A percentile compares a stretch with the other conserved stretches of the same genome.
Conservation (phyloP, 2,797 vertebrate genomes). For the Emys orbicularis region DNA sequence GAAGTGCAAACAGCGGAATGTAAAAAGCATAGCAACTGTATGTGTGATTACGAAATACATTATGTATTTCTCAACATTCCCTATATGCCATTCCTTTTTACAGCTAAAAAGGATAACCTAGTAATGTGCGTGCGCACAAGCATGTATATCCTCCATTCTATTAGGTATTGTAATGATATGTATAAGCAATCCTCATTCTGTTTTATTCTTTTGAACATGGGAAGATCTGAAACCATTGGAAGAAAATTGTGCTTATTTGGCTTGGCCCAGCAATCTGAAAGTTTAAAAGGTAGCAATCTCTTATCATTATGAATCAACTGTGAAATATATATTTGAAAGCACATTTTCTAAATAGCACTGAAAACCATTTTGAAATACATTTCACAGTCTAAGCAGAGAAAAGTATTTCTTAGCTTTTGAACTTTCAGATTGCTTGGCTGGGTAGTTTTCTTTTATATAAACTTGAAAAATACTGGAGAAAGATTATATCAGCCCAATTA, state of each 20-base stretch:
- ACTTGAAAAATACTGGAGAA: background rate
- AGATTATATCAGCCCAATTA: conserved; percentile 13
- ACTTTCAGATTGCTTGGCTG: conserved; percentile 4
- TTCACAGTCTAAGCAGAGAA: conserved; percentile 35
- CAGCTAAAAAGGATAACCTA: background rate
- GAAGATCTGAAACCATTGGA: background rate
- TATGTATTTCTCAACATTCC: conserved; percentile 44
- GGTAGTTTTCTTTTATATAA: conserved; percentile 45
- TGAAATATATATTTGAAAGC: conserved; percentile 2
- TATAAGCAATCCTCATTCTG: conserved; percentile 4
- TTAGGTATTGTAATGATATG: background rate
- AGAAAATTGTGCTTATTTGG: background rate
- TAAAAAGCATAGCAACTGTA: background rate
- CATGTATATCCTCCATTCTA: background rate
- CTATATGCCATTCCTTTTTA: background rate
- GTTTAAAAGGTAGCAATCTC: conserved; percentile 23
- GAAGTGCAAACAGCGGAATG: conserved; percentile 30
- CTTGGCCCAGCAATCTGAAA: background rate
- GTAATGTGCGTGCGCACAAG: background rate
- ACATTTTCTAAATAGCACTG: conserved; percentile 12
- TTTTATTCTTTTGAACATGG: background rate
- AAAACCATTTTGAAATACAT: conserved; percentile 29
- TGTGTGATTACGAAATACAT: conserved; percentile 3
- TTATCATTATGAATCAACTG: background rate
- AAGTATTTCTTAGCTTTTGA: conserved; percentile 25